Percentiles rank a stretch among this genome's conserved stretches.
phyloP scores from a whole-genome alignment of 2,113 vertebrate species.

The Sigmodon hispidus region DNA sequence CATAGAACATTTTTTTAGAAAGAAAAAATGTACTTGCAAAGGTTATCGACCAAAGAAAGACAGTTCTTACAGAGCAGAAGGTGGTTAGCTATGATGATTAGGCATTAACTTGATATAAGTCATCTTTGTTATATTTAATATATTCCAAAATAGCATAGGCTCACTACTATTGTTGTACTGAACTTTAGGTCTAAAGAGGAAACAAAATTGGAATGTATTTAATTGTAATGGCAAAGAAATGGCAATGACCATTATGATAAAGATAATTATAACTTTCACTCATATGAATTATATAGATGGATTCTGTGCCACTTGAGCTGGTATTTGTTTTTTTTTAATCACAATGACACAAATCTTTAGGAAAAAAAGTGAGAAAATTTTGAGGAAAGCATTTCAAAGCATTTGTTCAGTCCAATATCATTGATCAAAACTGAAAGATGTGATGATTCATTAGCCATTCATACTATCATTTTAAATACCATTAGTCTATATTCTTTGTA shows the following conservation, averaged over 20 bases:
- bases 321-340: not conserved
- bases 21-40: constrained; percentile 47
- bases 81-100: constrained; percentile 5
- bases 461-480: not conserved
- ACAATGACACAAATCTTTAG: not conserved
- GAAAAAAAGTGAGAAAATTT: constrained; percentile 32
- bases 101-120: constrained; percentile 65
- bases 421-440: not conserved
- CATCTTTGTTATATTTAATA: constrained; percentile 61
- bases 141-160: constrained; percentile 42
- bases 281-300: constrained; percentile 37
- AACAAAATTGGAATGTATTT: constrained; percentile 42
- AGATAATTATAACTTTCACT: constrained; percentile 68
- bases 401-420: not conserved
- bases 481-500: not conserved
- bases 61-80: constrained; percentile 28
- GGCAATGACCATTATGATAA: constrained; percentile 72
- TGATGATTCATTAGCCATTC: not conserved
- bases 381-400: not conserved
- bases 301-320: not conserved
- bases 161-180: constrained; percentile 24
- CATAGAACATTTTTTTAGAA: not conserved
- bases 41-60: constrained; percentile 21
- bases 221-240: constrained; percentile 61
- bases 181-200: constrained; percentile 47